Evolutionary conservation across 2,113 vertebrate species (phyloP).

Genomic region (Myotis brandtii): DNA sequence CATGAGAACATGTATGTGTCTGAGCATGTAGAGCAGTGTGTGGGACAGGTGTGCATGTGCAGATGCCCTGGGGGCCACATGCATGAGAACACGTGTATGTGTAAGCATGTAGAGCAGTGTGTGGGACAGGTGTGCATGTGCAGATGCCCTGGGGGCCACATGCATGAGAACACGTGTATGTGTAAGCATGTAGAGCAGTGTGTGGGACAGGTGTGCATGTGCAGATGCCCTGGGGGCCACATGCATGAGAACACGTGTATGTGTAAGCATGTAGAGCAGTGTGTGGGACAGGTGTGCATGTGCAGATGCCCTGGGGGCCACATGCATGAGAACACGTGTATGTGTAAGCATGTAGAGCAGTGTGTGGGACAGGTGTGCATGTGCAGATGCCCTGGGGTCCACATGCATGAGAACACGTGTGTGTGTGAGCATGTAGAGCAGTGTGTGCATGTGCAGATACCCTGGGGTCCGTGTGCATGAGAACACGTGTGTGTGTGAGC

Average conservation of each 20-base stretch:
- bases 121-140: rapidly evolving
- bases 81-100: background rate
- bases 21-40: no score
- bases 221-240: rapidly evolving
- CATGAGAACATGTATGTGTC: background rate
- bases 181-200: no score
- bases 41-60: rapidly evolving
- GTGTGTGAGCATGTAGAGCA: no score
- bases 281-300: rapidly evolving
- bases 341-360: no score
- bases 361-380: no score
- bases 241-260: background rate
- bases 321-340: background rate
- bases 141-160: rapidly evolving
- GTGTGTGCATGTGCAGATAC: rapidly evolving
- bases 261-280: background rate
- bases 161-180: background rate
- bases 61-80: rapidly evolving
- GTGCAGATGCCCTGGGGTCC: no score
- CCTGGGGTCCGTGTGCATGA: rapidly evolving
- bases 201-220: rapidly evolving
- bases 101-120: no score
- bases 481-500: background rate
- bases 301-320: rapidly evolving
- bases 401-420: no score